phyloP scores from a whole-genome alignment of 1,140 invertebrate species.

The Sycophila sp. region DNA sequence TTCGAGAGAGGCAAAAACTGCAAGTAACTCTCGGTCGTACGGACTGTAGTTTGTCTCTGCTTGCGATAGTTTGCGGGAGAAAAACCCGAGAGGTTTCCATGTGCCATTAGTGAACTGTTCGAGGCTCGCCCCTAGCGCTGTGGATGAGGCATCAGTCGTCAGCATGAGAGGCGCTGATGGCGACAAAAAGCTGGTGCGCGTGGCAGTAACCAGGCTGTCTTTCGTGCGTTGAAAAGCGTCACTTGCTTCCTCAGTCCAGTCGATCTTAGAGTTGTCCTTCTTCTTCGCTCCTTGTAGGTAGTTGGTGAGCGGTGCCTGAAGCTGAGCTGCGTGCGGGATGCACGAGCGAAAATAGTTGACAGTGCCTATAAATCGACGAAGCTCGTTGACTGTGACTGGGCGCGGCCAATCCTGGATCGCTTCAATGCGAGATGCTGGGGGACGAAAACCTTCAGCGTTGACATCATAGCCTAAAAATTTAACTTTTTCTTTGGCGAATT shows the following conservation, averaged over 20 bases:
- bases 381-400: neutral
- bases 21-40: too few relatives aligned
- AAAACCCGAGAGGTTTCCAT: neutral
- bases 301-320: neutral
- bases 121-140: neutral
- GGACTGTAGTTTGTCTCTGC: too few relatives aligned
- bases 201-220: too few relatives aligned
- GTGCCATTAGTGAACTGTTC: neutral
- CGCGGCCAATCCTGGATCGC: neutral
- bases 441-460: neutral
- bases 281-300: neutral
- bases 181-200: too few relatives aligned
- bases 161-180: neutral
- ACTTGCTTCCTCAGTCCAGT: neutral
- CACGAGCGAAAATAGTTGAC: neutral
- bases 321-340: neutral
- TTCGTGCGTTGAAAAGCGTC: too few relatives aligned
- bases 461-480: neutral
- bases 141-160: neutral
- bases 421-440: neutral
- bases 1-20: neutral
- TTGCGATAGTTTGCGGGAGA: too few relatives aligned
- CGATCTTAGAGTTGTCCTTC: neutral
- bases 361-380: neutral
- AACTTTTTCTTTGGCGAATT: neutral